Evolutionary conservation across 2,888 invertebrate genomes (phyloP).

Genomic region (Drosophila phalerata): DNA sequence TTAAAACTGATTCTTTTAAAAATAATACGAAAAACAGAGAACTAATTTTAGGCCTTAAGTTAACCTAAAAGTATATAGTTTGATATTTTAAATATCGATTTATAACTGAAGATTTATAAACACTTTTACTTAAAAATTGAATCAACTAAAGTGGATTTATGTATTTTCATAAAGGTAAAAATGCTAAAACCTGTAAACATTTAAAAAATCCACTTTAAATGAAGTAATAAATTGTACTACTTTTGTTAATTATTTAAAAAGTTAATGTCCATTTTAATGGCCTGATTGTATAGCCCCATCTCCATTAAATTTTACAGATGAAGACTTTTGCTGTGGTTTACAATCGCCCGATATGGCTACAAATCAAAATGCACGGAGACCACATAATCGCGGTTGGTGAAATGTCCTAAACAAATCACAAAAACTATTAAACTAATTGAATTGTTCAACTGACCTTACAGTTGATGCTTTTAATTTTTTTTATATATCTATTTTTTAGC

Average conservation of each 20-base stretch:
- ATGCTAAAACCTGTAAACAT: no score
- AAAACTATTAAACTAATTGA: slow-evolving; percentile 7
- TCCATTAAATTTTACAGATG: slow-evolving; percentile 89
- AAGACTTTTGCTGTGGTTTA: slow-evolving; percentile 95
- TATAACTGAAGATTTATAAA: no score
- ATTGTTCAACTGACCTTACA: slow-evolving; percentile 18
- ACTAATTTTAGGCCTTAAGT: no score
- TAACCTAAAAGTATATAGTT: no score
- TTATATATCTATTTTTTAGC: slow-evolving; percentile 18
- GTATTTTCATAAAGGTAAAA: not conserved
- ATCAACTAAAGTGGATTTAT: not conserved
- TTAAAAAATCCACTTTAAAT: not conserved
- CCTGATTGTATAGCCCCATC: slow-evolving; percentile 36
- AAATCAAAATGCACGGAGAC: slow-evolving; percentile 87
- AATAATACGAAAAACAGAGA: no score
- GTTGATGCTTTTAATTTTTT: slow-evolving; percentile 10
- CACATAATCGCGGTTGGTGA: slow-evolving; percentile 85
- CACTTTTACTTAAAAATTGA: not conserved
- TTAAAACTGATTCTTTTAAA: no score
- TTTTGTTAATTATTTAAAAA: slow-evolving; percentile 5
- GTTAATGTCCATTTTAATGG: slow-evolving; percentile 6
- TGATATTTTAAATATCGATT: no score
- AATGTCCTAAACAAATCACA: slow-evolving; percentile 41
- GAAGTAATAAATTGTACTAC: not conserved
- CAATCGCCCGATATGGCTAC: slow-evolving; percentile 92